A percentile compares a stretch with the other conserved stretches of the same genome.
Evolutionary conservation across 2,888 invertebrate species (phyloP).

Genomic region (Pocota personata): DNA sequence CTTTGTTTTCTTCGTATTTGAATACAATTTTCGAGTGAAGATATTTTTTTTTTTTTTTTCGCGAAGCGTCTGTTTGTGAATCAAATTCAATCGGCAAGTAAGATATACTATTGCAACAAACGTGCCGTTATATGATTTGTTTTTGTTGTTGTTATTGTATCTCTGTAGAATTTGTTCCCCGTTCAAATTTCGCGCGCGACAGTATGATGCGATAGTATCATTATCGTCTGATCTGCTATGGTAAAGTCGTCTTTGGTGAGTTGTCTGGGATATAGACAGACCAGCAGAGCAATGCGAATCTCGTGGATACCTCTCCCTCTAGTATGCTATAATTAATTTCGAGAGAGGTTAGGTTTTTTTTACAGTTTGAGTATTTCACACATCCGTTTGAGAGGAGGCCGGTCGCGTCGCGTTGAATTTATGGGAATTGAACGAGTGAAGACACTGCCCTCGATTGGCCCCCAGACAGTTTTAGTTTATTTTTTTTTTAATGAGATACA

Average conservation of each 20-base stretch:
- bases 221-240: conserved; percentile 22
- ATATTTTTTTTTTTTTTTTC: background rate
- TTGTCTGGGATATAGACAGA: conserved; percentile 13
- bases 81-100: conserved; percentile 59
- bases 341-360: conserved; percentile 30
- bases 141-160: conserved; percentile 35
- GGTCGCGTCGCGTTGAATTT: conserved; percentile 58
- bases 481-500: conserved; percentile 19
- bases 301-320: conserved; percentile 18
- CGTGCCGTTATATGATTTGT: conserved; percentile 68
- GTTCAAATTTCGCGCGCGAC: conserved; percentile 64
- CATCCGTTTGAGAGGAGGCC: conserved; percentile 50
- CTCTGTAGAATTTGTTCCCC: background rate
- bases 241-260: conserved; percentile 1
- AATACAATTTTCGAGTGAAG: conserved; percentile 8
- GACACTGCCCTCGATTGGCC: conserved; percentile 66
- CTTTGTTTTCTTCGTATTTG: conserved; percentile 1
- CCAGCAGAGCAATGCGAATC: background rate
- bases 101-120: conserved; percentile 64
- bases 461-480: conserved; percentile 35
- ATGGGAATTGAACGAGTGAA: conserved; percentile 53
- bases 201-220: conserved; percentile 11
- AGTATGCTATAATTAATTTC: conserved; percentile 60
- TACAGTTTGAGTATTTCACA: conserved; percentile 49
- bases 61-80: conserved; percentile 50